Base-by-base conservation (phyloP, 1,140 invertebrate genomes). In the Drosophila pruinosa region DNA sequence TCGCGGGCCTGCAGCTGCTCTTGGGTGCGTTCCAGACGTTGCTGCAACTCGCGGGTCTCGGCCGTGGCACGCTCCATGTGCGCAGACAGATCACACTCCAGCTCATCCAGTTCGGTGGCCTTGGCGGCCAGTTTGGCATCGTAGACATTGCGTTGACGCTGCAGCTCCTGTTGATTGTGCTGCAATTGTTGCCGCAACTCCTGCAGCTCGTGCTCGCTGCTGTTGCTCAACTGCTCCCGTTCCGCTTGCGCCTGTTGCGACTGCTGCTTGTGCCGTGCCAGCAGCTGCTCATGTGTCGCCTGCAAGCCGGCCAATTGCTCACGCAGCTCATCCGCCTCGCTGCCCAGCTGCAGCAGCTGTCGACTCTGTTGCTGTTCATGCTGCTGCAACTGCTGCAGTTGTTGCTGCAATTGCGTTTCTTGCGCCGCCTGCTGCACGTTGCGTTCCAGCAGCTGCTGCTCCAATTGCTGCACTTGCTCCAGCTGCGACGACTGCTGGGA, bases 21-120 rank as follows among this genome's bases (percentile, higher is more conserved):
- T 48, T 93, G 78, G 0, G 93, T 73, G 75, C 92, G 91, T 78
- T 94, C 72, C 91, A 92, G 59, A 72, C 71, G 91, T 91, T 94
- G 91, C 89, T 68, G n/a, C 0, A 92, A 48, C 3, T 85, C 75
- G 39, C 92, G 92, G 4, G 91, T 92, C 82, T 94, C 93, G 72
- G 92, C 92, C 21, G 93, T 90, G 28, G 93, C 76, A 31, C 93
- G 92, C 76, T 94, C 92, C 56, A 94, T 92, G 86, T 95, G 94
- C n/a, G 89, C 91, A 68, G 93, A 94, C 57, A 94, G 92, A 75
- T 94, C 93, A 22, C 90, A 85, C 78, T 95, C 94, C 39, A 94
- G 82, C 71, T 93, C 93, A 69, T 95, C 94, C 38, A 94, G 92
- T 57, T 94, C 93, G 10, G 83, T 91, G 34, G 92, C 91, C 72